Evolutionary conservation across 2,797 vertebrate species (phyloP).

Genomic region (Peromyscus nudipes): DNA sequence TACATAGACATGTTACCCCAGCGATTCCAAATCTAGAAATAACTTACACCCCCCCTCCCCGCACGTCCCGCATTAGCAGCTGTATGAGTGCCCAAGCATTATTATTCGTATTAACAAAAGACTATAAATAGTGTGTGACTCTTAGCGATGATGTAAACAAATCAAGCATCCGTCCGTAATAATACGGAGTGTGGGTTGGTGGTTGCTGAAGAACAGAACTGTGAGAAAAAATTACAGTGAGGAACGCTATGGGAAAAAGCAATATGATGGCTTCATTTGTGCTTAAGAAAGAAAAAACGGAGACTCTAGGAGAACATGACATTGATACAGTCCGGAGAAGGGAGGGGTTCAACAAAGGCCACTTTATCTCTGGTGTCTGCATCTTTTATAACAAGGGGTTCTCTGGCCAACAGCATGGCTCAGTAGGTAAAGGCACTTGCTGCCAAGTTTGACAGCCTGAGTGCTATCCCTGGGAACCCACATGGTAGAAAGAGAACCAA

Average conservation of each 20-base stretch:
- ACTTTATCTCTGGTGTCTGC: not conserved
- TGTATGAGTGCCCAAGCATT: constrained; percentile 27
- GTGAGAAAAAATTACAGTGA: not conserved
- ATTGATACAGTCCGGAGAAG: not conserved
- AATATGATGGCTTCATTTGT: not conserved
- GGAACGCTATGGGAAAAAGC: constrained; percentile 2
- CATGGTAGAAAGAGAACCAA: not conserved
- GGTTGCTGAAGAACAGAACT: not conserved
- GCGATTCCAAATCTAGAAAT: constrained; percentile 61
- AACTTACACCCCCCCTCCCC: not conserved
- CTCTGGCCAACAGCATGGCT: not conserved
- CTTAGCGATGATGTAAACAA: not conserved
- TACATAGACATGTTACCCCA: not conserved
- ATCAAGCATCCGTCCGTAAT: not conserved
- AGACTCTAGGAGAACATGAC: not conserved
- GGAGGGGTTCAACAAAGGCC: not conserved
- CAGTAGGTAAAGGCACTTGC: not conserved
- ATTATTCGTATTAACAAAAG: constrained; percentile 50
- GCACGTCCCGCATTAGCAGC: not conserved
- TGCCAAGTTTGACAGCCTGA: not conserved
- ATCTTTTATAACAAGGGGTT: constrained; percentile 33
- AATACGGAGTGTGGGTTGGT: not conserved
- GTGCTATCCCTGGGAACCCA: not conserved
- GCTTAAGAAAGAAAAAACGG: constrained; percentile 11
- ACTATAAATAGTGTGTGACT: not conserved